Evolutionary conservation across 2,113 vertebrate genomes (phyloP).

Genomic region (Peromyscus polionotus): DNA sequence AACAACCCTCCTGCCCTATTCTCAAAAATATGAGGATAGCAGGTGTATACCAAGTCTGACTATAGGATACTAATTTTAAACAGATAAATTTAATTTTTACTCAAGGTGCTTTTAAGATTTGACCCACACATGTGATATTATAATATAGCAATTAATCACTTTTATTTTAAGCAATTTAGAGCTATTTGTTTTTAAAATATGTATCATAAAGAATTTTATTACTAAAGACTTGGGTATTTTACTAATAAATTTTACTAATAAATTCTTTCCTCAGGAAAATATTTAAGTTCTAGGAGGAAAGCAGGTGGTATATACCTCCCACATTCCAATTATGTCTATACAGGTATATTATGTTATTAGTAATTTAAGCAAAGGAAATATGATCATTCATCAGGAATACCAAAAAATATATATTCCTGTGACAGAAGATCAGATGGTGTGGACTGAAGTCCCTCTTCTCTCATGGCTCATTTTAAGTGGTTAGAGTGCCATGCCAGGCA

Average conservation of each 20-base stretch:
- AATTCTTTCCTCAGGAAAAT: slow-evolving; percentile 22
- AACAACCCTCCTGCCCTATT: neutral
- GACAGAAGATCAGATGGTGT: neutral
- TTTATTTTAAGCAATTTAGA: neutral
- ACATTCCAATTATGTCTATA: neutral
- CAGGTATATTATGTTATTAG: neutral
- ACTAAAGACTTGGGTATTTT: neutral
- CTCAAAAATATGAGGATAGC: neutral
- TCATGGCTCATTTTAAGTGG: neutral
- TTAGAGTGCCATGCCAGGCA: neutral
- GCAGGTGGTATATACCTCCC: neutral
- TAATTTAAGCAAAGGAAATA: slow-evolving; percentile 1
- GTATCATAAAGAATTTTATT: neutral
- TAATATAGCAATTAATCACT: neutral
- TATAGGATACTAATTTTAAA: neutral
- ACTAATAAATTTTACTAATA: neutral
- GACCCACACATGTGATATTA: neutral
- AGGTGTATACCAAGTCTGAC: neutral
- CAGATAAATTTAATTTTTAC: neutral
- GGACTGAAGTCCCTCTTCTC: neutral
- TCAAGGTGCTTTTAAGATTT: neutral
- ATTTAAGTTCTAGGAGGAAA: neutral
- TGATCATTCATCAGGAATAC: neutral
- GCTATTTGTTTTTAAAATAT: neutral
- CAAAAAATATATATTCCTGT: neutral